Conservation (phyloP, 2,113 vertebrate genomes). For the Odocoileus hemionus region DNA sequence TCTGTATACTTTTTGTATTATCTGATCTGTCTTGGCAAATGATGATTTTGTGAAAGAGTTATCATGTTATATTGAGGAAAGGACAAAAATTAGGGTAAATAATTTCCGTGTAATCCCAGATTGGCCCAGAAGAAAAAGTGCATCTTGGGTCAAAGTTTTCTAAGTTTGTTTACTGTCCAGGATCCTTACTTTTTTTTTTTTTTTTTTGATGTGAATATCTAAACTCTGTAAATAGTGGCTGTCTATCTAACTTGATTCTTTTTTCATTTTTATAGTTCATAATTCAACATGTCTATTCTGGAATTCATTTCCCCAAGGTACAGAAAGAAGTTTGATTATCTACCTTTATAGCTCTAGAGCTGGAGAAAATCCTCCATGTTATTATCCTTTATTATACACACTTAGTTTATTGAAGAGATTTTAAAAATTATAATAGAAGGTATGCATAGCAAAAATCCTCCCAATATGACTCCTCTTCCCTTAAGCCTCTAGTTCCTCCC, state of each 20-base stretch:
- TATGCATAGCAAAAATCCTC: background rate
- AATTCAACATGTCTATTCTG: conserved; percentile 68
- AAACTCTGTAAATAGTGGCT: background rate
- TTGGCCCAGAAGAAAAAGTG: background rate
- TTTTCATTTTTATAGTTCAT: conserved; percentile 44
- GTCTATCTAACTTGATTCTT: conserved; percentile 43
- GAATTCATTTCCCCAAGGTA: conserved; percentile 50
- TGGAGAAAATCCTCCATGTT: conserved; percentile 61
- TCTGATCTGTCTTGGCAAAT: background rate
- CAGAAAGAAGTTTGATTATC: conserved; percentile 64
- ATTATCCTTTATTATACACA: conserved; percentile 64
- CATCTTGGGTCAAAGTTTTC: background rate
- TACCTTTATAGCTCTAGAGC: conserved; percentile 60
- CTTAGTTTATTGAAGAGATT: conserved; percentile 57
- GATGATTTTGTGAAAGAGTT: background rate
- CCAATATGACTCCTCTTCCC: background rate
- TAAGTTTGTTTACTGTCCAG: conserved; percentile 16
- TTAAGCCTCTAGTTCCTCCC: background rate
- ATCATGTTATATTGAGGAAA: background rate
- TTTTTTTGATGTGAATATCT: background rate
- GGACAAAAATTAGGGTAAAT: background rate
- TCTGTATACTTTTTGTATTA: background rate
- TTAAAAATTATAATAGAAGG: conserved; percentile 50
- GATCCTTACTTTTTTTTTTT: conserved; percentile 23
- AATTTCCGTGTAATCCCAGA: background rate